Evolutionary conservation across 1,140 invertebrate genomes (phyloP).

Genomic region (Drosophila arawakana): DNA sequence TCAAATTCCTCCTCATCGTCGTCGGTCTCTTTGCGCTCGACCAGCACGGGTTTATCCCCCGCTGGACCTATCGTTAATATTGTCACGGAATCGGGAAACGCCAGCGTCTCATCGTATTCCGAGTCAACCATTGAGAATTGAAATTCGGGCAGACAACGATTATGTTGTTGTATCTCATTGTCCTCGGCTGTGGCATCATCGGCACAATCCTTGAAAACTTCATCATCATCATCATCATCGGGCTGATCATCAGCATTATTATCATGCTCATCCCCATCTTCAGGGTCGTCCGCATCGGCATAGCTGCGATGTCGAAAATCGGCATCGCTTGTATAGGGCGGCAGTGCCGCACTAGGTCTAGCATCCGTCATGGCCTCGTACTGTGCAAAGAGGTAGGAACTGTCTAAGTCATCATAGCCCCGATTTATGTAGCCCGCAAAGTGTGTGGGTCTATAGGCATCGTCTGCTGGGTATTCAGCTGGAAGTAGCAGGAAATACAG

Average conservation of each 20-base stretch:
- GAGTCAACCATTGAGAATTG: conserved; percentile 85
- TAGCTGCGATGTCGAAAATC: conserved; percentile 1
- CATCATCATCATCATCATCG: conserved; percentile 5
- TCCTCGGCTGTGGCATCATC: conserved; percentile 42
- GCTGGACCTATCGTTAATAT: conserved; percentile 84
- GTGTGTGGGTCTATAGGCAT: conserved; percentile 60
- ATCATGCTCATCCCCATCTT: conserved; percentile 22
- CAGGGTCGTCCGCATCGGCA: conserved; percentile 19
- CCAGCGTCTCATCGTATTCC: conserved; percentile 88
- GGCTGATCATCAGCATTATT: conserved; percentile 6
- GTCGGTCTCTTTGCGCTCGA: conserved; percentile 81
- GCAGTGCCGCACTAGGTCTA: conserved; percentile 34
- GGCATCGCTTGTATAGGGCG: conserved; percentile 40
- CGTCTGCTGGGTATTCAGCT: conserved; percentile 64
- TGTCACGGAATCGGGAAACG: conserved; percentile 86
- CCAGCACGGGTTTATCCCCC: conserved; percentile 85
- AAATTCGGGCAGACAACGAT: conserved; percentile 77
- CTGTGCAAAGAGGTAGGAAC: conserved; percentile 72
- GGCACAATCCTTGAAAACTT: conserved; percentile 47
- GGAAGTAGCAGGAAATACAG: not conserved
- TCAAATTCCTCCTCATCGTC: conserved; percentile 73
- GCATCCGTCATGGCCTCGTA: conserved; percentile 64
- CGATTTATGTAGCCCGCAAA: conserved; percentile 67
- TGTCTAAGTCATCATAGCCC: conserved; percentile 77
- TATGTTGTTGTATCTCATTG: conserved; percentile 32